phyloP scores from a whole-genome alignment of 1,140 invertebrate genomes.

The Tetramorium simillimum region DNA sequence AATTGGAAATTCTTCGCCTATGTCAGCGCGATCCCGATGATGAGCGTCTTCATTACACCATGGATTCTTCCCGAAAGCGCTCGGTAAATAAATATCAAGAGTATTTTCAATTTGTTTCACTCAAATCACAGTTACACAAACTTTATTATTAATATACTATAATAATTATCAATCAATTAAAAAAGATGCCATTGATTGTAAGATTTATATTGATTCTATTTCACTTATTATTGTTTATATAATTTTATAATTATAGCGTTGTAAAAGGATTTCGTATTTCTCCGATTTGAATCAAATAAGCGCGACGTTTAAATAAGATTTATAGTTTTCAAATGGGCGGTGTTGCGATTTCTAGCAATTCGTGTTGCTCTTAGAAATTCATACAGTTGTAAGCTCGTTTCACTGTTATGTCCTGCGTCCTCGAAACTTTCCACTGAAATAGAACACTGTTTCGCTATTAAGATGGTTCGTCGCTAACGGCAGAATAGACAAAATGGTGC shows the following conservation, averaged over 20 bases:
- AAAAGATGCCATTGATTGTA: too few species aligned
- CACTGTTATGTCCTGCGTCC: background rate
- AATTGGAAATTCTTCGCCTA: conserved; percentile 82
- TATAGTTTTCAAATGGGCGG: background rate
- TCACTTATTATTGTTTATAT: background rate
- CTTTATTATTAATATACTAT: background rate
- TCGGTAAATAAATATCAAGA: conserved; percentile 71
- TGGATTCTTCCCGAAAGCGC: conserved; percentile 84
- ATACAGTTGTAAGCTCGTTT: conserved; percentile 8
- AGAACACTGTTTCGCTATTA: conserved; percentile 32
- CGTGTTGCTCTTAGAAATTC: background rate
- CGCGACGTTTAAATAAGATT: background rate
- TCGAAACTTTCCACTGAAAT: conserved; percentile 5
- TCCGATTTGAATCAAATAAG: background rate
- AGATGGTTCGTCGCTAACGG: conserved; percentile 83
- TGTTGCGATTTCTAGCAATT: background rate
- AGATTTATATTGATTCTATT: too few species aligned
- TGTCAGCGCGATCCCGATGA: conserved; percentile 77
- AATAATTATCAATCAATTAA: background rate
- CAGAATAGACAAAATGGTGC: conserved; percentile 79
- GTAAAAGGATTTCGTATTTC: background rate
- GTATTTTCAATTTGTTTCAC: background rate
- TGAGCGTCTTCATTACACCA: conserved; percentile 79
- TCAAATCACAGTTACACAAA: background rate
- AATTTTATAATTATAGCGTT: background rate